Evolutionary conservation across 2,797 vertebrate genomes (phyloP), one percentile per base, ranked within the genome.

Genomic region (Pangasius djambal): DNA sequence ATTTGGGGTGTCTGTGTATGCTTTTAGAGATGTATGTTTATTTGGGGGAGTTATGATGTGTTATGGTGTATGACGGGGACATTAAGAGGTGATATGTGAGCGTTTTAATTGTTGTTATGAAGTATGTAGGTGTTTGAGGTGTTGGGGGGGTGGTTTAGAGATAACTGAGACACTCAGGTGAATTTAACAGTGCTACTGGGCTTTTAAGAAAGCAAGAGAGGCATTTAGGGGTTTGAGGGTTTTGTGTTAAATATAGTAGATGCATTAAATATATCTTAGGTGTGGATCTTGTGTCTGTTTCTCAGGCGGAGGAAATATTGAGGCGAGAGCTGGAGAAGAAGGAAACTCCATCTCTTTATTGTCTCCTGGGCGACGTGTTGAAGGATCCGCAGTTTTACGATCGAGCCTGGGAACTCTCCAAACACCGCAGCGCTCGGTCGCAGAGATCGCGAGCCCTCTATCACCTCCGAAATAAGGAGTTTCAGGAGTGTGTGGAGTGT

Each of bases 371-470:
- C 5, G 98, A 99, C 89, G 97, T 99, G 74, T 91, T 98, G 44
- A 96, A 95, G 85, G 98, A 99, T 2, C 97, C 97, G 20, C 95
- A 96, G 89, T 97, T 95, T 91, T 99, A 99, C 0, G 97, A 99
- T 88, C 96, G 92, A 78, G 98, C 98, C 2, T 99, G 98, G 98
- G 97, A 98, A 91, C 92, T 99, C 87, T 99, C 98, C 0, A 92
- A 89, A 20, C 94, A 93, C 20, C 96, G 97, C 90, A 99, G 98
- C 0, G 97, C 98, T 74, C 96, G 98, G 0, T 97, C 98, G 55
- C 98, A 99, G 93, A 97, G 98, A 85, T 99, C 97, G 93, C 98
- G 98, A 92, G 98, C 97, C 40, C 97, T 99, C 87, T 96, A 99
- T 10, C 96, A 99, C 88, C 97, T 99, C 74, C 96, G 94, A 13